Base-by-base conservation (phyloP, 2,888 invertebrate genomes). In the Saturnia japonica region DNA sequence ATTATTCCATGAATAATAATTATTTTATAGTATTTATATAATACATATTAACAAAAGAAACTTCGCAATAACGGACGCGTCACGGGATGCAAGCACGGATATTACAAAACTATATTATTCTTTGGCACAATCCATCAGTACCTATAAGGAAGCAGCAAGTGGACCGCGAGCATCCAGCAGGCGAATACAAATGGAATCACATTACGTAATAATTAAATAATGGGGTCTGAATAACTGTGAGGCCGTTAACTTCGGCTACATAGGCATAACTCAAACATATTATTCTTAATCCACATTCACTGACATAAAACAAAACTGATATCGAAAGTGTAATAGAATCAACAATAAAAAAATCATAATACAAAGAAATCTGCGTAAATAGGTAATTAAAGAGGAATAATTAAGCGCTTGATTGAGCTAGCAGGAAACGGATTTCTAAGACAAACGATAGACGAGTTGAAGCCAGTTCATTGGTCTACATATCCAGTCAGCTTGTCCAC, bases 391-490 rank as follows among this genome's bases (percentile, higher is more conserved):
- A 77, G 43, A 76, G 74, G 78, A 80, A 87, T 90, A 83, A 91
- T 87, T 89, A 85, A 87, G 90, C 87, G 89, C 91, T 88, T 92
- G 90, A 93, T 93, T 87, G 88, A 87, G 85, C 89, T 90, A 90
- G 88, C 91, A 88, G 91, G 90, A 91, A 93, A 89, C 88, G 89
- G 34, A 91, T 93, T 93, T 93, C 92, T 91, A 91, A 83, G 90
- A 87, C 84, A 83, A 82, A 83, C 85, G 84, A 88, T 88, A 82
- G 82, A 75, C 81, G 85, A 83, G 90, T 88, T 91, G 88, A 93
- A 93, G 91, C 93, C 86, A 91, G 93, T 93, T 91, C 88, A 86
- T 86, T 85, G 93, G 88, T 91, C 92, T 86, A 93, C 93, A 93
- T 93, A 92, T 87, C 77, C 90, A 93, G 81, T 87, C 85, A 82